phyloP scores from a whole-genome alignment of 2,888 invertebrate species.

The Acleris emargana region DNA sequence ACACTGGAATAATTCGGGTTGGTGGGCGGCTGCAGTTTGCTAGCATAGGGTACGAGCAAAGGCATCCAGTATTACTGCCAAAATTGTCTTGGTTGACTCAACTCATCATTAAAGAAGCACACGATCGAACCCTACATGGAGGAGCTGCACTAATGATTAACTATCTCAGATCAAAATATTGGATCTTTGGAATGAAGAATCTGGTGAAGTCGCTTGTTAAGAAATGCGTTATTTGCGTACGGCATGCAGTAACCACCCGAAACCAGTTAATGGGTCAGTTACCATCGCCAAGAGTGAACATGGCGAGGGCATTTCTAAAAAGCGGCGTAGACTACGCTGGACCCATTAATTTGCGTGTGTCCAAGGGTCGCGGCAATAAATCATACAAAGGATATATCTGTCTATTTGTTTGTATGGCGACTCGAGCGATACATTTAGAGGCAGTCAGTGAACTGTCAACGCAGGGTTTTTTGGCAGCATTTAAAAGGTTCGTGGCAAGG shows the following conservation, averaged over 20 bases:
- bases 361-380: conserved; percentile 10
- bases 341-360: conserved; percentile 13
- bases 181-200: neutral
- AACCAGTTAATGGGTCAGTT: conserved; percentile 20
- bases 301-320: conserved; percentile 2
- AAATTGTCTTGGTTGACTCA: neutral
- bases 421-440: conserved; percentile 3
- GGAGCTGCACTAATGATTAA: conserved; percentile 1
- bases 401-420: neutral
- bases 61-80: neutral
- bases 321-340: conserved; percentile 24
- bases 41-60: neutral
- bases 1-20: neutral
- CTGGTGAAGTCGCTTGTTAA: neutral
- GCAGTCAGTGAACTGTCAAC: neutral
- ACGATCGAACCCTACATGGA: neutral
- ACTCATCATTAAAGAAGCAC: neutral
- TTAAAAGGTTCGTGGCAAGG: conserved; percentile 4
- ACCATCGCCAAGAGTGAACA: conserved; percentile 11
- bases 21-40: conserved; percentile 1
- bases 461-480: conserved; percentile 1
- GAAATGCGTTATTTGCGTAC: conserved; percentile 11
- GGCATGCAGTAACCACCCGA: neutral
- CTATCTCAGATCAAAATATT: neutral
- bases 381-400: conserved; percentile 10